These are phyloP conservation scores for Recurvirostra avosetta DNA, from an alignment of 2,113 vertebrate species.

Conservation along the genomic window DNA sequence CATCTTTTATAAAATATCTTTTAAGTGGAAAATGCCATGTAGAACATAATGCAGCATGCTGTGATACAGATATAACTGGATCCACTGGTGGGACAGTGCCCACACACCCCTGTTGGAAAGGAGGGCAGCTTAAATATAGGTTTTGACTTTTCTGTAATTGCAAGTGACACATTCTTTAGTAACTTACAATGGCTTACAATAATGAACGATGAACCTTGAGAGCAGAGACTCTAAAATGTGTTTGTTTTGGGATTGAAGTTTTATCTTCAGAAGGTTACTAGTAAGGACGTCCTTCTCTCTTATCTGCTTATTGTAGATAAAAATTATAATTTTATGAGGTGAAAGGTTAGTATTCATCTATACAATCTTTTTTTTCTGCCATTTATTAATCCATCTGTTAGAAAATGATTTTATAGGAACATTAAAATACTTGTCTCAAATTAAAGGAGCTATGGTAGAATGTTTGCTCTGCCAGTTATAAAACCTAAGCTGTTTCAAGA, in stretches of 20 bases:
- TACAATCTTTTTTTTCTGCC: not conserved
- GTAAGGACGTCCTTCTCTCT: not conserved
- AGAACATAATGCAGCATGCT: not conserved
- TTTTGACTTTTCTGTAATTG: not conserved
- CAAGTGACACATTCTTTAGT: not conserved
- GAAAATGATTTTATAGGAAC: not conserved
- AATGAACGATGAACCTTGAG: not conserved
- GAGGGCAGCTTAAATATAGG: not conserved
- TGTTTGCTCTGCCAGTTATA: not conserved
- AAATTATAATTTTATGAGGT: not conserved
- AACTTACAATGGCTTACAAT: not conserved
- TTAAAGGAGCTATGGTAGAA: not conserved
- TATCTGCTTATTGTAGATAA: not conserved
- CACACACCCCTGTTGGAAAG: not conserved
- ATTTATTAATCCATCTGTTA: slow-evolving; percentile 1
- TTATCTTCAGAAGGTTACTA: slow-evolving; percentile 4
- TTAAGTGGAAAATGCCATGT: not conserved
- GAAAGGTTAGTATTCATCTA: not conserved
- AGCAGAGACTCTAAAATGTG: not conserved
- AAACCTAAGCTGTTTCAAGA: not conserved
- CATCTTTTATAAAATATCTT: not conserved
- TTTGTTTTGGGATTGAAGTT: not conserved
- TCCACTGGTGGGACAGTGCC: not conserved
- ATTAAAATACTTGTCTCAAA: not conserved
- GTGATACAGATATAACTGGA: not conserved